Percentiles rank a stretch among this genome's conserved stretches.
These are phyloP conservation scores for Echeneis naucrates DNA, from an alignment of 2,797 vertebrate genomes.

Conservation along the genomic window DNA sequence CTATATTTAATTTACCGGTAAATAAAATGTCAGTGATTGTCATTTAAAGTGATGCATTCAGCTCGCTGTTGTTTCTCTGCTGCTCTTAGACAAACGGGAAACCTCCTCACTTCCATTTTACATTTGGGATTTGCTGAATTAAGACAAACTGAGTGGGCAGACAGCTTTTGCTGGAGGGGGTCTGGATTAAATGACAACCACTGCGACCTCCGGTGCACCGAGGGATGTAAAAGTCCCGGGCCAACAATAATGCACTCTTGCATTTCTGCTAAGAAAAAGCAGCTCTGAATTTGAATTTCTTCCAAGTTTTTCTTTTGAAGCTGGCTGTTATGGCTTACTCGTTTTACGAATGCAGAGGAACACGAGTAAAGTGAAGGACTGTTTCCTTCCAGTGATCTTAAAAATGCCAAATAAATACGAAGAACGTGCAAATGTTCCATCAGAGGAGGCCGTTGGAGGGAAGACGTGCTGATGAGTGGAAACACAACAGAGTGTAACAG, in stretches of 20 bases:
- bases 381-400: neutral
- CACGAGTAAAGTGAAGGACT: neutral
- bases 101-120: neutral
- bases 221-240: neutral
- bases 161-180: neutral
- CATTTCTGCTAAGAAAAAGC: neutral
- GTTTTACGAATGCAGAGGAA: neutral
- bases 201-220: no score
- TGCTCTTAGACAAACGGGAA: neutral
- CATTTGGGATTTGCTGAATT: neutral
- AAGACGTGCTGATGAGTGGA: neutral
- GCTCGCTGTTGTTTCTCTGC: neutral
- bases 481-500: neutral
- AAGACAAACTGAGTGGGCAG: neutral
- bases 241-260: neutral
- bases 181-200: neutral
- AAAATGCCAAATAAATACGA: neutral
- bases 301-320: constrained; percentile 6
- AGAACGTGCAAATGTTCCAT: neutral
- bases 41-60: no score
- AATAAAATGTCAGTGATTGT: neutral
- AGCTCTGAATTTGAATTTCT: neutral
- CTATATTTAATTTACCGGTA: neutral
- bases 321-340: neutral
- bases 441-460: neutral